These are phyloP conservation scores for Euleptes europaea DNA, from an alignment of 2,113 vertebrate genomes.

Conservation along the genomic window DNA sequence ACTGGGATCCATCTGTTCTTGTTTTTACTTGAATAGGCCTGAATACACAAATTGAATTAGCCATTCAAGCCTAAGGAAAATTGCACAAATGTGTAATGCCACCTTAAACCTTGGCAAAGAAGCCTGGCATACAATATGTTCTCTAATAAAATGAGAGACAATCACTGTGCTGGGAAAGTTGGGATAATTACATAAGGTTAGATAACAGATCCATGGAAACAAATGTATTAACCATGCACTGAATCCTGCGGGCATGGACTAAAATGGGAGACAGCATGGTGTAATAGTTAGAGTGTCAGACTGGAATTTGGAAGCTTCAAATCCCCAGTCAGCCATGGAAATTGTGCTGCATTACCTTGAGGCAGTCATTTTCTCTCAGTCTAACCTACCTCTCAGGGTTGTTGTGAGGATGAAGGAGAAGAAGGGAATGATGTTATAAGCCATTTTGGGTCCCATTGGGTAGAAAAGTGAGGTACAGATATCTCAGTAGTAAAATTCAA, in stretches of 20 bases:
- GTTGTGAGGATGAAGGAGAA: no score
- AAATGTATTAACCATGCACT: background rate
- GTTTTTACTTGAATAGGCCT: slow-evolving; percentile 58
- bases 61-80: slow-evolving; percentile 60
- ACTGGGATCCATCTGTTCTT: slow-evolving; percentile 72
- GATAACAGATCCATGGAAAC: background rate
- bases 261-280: background rate
- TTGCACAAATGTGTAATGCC: slow-evolving; percentile 57
- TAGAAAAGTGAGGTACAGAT: no score
- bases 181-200: background rate
- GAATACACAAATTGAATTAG: slow-evolving; percentile 74
- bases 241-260: background rate
- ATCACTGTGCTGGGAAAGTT: background rate
- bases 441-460: no score
- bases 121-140: slow-evolving; percentile 57
- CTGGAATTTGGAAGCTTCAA: no score
- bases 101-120: slow-evolving; percentile 55
- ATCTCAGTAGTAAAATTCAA: background rate
- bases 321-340: no score
- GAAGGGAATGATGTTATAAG: no score
- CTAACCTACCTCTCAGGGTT: no score
- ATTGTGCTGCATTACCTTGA: no score
- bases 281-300: no score
- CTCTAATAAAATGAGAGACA: slow-evolving; percentile 61
- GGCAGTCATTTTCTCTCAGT: no score